phyloP scores from a whole-genome alignment of 2,888 invertebrate genomes.

The Drosophila ustulata region DNA sequence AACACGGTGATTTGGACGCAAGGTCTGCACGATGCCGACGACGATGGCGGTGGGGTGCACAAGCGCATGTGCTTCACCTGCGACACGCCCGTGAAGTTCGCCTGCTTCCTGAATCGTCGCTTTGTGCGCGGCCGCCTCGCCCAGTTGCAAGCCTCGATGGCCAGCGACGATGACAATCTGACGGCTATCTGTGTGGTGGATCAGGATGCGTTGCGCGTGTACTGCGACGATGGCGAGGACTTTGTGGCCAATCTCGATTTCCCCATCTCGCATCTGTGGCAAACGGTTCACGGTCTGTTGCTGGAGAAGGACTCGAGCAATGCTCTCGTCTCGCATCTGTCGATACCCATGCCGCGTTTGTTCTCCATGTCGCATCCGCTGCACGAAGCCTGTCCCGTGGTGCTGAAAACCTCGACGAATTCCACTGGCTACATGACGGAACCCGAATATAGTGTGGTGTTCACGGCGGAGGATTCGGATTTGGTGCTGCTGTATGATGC shows the following conservation, averaged over 20 bases:
- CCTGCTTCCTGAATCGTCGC: conserved; percentile 89
- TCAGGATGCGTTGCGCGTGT: conserved; percentile 91
- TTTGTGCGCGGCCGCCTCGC: conserved; percentile 84
- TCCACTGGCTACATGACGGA: conserved; percentile 88
- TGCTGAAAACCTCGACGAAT: conserved; percentile 88
- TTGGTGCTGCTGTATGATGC: conserved; percentile 93
- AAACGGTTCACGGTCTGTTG: conserved; percentile 93
- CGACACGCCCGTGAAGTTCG: conserved; percentile 93
- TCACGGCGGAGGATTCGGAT: conserved; percentile 91
- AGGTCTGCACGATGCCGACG: conserved; percentile 60
- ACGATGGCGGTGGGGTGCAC: conserved; percentile 49
- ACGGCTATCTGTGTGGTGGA: conserved; percentile 86
- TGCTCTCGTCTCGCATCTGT: conserved; percentile 80
- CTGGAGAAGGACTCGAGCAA: conserved; percentile 89
- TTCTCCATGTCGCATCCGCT: conserved; percentile 95
- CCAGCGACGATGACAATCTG: conserved; percentile 59
- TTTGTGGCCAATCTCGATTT: conserved; percentile 92
- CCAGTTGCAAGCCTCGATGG: conserved; percentile 46
- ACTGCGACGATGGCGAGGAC: conserved; percentile 92
- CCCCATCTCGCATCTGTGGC: conserved; percentile 93
- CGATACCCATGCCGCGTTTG: conserved; percentile 89
- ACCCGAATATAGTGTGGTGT: conserved; percentile 89
- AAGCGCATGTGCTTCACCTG: conserved; percentile 90
- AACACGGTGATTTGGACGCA: conserved; percentile 93
- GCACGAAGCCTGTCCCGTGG: conserved; percentile 95